Base-by-base conservation (phyloP, 2,113 vertebrate species). In the Microtus oregoni region DNA sequence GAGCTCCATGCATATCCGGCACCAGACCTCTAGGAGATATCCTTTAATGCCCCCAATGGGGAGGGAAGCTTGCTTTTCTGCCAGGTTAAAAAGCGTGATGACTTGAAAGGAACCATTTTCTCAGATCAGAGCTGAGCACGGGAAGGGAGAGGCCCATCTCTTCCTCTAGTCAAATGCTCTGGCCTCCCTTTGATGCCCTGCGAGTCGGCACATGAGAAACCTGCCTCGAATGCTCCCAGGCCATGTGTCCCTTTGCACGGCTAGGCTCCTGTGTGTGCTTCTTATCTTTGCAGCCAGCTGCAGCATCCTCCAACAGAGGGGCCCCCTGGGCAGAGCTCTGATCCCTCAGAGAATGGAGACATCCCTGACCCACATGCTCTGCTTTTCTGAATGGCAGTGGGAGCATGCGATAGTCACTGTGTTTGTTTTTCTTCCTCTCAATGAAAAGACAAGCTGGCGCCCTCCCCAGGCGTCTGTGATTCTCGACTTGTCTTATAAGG, bases 131-230 rank as follows among this genome's bases (percentile, higher is more conserved):
- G 75, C 75, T 22, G 28, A 63, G 88, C 55, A 35, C 47, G 58
- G 41, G 55, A 44, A 90, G 44, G 20, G 12, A 65, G 65, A 35
- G 87, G 26, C 73, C 17, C 22, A 24, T 50, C 6, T 47, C 9
- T 78, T 78, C 75, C 13, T 78, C 89, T 41, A 78, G 44, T 52
- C 85, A 87, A 50, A 35, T 0, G 12, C 41, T n/a, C 58, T 67
- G 89, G 73, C 30, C 30, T 90, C 75, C 58, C 89, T 78, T 78
- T 78, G 89, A 78, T 78, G 41, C 44, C 89, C 88, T 22, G 58
- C 41, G 41, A 63, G 58, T 47, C 58, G 1, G 38, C 38, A 47
- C 38, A 90, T 35, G 73, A 65, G 73, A 90, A 61, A 35, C 41
- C 30, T 30, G 88, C 58, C 58, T 90, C 73, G 1, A 73, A 22